Conservation (phyloP, 1,140 invertebrate species). For the Leptinotarsa lineolata region DNA sequence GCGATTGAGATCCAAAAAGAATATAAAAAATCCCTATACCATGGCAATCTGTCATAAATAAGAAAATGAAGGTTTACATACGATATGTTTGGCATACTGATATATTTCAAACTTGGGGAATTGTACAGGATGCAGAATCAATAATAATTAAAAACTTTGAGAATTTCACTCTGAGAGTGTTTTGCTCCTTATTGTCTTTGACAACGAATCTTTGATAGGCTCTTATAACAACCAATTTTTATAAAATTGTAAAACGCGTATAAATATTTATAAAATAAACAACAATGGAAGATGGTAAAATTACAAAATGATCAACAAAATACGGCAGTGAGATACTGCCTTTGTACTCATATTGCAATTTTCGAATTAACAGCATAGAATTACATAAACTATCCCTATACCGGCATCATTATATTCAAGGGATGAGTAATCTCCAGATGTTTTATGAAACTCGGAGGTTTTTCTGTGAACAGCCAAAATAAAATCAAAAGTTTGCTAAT, state of each 20-base stretch:
- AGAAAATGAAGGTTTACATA: constrained; percentile 38
- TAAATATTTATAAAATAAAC: constrained; percentile 52
- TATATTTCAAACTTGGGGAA: constrained; percentile 34
- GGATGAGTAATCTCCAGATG: too few species aligned
- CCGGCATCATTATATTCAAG: neutral
- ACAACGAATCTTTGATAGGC: neutral
- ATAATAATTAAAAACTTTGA: neutral
- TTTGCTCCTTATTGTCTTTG: too few species aligned
- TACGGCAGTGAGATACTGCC: constrained; percentile 28
- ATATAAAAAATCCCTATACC: constrained; percentile 51
- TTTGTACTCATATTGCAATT: constrained; percentile 49
- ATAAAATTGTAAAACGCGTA: constrained; percentile 45
- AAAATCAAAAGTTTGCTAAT: too few species aligned
- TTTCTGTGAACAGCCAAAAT: too few species aligned
- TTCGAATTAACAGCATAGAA: constrained; percentile 24
- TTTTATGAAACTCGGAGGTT: too few species aligned
- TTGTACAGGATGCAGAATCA: neutral
- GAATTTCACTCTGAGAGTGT: neutral
- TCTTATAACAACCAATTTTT: constrained; percentile 31
- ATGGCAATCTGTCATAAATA: constrained; percentile 49
- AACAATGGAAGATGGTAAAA: constrained; percentile 44
- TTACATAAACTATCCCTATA: constrained; percentile 23
- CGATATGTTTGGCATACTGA: constrained; percentile 40
- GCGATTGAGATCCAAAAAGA: constrained; percentile 46
- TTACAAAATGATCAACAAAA: constrained; percentile 38